Base-by-base conservation (phyloP, 2,113 vertebrate genomes). In the Argyrosomus japonicus region DNA sequence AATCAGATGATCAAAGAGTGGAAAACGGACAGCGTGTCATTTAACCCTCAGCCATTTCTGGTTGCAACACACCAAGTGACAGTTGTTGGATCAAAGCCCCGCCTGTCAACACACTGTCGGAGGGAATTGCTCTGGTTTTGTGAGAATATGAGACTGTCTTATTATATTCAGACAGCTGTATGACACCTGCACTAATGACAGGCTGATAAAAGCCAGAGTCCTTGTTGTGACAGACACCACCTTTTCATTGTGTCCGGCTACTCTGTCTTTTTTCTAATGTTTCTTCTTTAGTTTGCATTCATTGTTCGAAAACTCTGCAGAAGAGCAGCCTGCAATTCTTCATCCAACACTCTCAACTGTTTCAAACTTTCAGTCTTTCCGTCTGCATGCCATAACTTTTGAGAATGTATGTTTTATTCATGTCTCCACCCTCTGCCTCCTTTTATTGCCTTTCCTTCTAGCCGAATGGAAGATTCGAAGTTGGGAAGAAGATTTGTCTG, bases 401-500 rank as follows among this genome's bases (percentile, higher is more conserved):
- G 4, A 25, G 7, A 45, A 21, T 45, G 10, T 12, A 19, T 47
- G 21, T 54, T 77, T 48, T 72, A 43, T 74, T 48, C 0, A 58
- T 58, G 10, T 36, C 19, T 72, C 60, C 18, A 18, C 9, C 63
- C 58, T 68, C 3, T 7, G 29, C 45, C 23, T 57, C 48, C 2
- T 75, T 23, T 29, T 57, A 12, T 79, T 81, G 5, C 27, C 21
- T 68, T 65, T 25, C 58, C 14, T 72, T 11, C 47, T 91, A 99
- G 98, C 96, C 97, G 19, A 99, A 99, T 83, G 98, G 98, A 76
- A 96, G 98, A 81, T 99, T 99, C 92, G 98, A 99, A 95, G 96
- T 99, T 81, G 98, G 98, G 75, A 99, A 99, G 95, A 99, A 99
- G 90, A 99, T 99, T 92, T 99, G 98, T 89, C 93, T 99, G 83